A percentile compares a stretch with the other conserved stretches of the same genome.
Evolutionary conservation across 2,888 invertebrate genomes (phyloP).

Genomic region (Steinernema scapterisci): DNA sequence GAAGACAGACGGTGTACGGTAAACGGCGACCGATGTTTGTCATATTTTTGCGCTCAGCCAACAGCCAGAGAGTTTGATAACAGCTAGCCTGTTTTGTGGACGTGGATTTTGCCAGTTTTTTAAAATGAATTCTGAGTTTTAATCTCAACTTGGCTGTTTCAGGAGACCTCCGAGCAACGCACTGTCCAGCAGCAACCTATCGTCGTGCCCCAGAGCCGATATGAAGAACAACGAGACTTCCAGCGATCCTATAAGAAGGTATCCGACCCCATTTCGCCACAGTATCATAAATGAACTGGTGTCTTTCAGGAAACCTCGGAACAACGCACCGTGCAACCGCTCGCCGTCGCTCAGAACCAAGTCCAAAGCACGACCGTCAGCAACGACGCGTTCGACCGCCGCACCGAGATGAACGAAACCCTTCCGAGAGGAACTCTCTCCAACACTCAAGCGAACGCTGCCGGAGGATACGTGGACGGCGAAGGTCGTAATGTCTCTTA

Average conservation of each 20-base stretch:
- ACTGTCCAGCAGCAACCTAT: conserved; percentile 23
- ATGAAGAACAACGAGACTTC: conserved; percentile 36
- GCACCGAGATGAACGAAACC: conserved; percentile 53
- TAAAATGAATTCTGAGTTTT: too few relatives aligned
- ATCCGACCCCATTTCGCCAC: too few relatives aligned
- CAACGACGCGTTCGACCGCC: conserved; percentile 41
- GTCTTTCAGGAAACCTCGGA: conserved; percentile 38
- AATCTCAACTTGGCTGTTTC: conserved; percentile 38
- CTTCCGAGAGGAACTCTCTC: conserved; percentile 54
- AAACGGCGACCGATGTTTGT: too few relatives aligned
- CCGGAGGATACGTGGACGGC: conserved; percentile 59
- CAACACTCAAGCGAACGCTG: conserved; percentile 58
- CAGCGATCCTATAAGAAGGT: conserved; percentile 42
- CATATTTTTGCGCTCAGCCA: too few relatives aligned
- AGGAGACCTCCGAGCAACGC: conserved; percentile 40
- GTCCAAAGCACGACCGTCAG: conserved; percentile 36
- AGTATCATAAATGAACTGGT: neutral
- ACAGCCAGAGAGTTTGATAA: too few relatives aligned
- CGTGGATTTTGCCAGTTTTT: too few relatives aligned
- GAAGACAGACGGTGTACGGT: too few relatives aligned
- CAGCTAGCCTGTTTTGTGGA: too few relatives aligned
- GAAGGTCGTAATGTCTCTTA: conserved; percentile 62
- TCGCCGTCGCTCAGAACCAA: conserved; percentile 11
- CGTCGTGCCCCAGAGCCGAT: neutral
- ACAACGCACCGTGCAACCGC: conserved; percentile 33